phyloP scores from a whole-genome alignment of 2,888 invertebrate species.

The Ichneumon xanthorius region DNA sequence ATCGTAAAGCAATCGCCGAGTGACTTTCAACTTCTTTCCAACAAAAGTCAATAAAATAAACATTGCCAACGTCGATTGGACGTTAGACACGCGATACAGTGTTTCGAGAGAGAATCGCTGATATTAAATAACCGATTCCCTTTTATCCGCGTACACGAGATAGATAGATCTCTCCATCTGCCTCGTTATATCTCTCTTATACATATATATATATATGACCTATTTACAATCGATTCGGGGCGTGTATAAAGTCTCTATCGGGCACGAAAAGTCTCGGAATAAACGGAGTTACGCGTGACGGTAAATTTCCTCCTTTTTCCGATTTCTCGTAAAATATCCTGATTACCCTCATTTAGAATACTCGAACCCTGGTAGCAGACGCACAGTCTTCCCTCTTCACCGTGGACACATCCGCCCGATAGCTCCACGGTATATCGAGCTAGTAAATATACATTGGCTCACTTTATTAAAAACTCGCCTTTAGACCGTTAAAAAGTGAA shows the following conservation, averaged over 20 bases:
- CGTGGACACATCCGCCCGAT: neutral
- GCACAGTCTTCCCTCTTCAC: neutral
- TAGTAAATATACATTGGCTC: neutral
- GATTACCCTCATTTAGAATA: neutral
- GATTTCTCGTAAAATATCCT: neutral
- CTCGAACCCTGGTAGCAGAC: neutral
- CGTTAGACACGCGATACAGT: slow-evolving; percentile 19
- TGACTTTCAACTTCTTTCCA: too few species aligned
- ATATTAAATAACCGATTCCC: slow-evolving; percentile 7
- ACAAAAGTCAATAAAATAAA: neutral
- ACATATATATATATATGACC: neutral
- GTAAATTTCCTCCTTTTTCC: neutral
- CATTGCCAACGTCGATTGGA: slow-evolving; percentile 20
- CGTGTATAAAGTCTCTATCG: slow-evolving; percentile 7
- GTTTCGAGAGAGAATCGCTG: slow-evolving; percentile 20
- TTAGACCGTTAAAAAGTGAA: slow-evolving; percentile 49
- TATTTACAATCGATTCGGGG: slow-evolving; percentile 30
- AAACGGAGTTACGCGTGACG: slow-evolving; percentile 2
- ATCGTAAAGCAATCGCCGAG: too few species aligned
- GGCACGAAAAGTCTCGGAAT: slow-evolving; percentile 18
- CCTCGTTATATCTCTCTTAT: neutral
- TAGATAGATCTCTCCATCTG: neutral
- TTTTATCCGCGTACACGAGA: neutral
- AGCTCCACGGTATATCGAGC: neutral
- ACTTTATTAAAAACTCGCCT: slow-evolving; percentile 20